Evolutionary conservation across 1,140 invertebrate species (phyloP), one percentile per base, ranked within the genome.

Genomic region (Caerostris extrusa): DNA sequence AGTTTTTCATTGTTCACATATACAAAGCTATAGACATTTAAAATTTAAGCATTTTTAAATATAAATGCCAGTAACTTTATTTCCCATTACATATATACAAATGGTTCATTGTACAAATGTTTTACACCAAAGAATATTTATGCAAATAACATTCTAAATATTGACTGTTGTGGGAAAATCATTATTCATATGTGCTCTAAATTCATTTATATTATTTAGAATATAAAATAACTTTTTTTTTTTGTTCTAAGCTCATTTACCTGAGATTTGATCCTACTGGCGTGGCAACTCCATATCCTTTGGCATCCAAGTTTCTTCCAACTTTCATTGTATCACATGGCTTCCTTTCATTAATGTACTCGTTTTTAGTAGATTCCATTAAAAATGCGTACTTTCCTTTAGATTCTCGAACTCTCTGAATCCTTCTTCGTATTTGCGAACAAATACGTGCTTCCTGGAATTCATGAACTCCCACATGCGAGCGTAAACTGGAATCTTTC

Each of bases 401-500:
- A 88, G 98, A 98, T 90, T 97, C 97, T 86, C 98, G 96, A 34
- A 99, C 98, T 93, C 97, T 96, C 93, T 97, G 96, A 91, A 99
- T 98, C 3, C 98, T 95, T 98, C 98, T 92, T 98, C 97, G 95
- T 98, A 98, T 5, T 97, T 97, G 91, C 96, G 96, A 1, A 98
- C 98, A 95, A 98, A 98, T 34, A 98, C 98, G 95, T 98, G 97
- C 95, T 98, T 98, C 95, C 97, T 96, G 5, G 97, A 97, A 95
- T 97, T 98, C 98, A 99, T 99, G 95, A 98, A 99, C 95, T 98
- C 98, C 98, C 98, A 99, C 98, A 99, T 99, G 96, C 98, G 97
- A 95, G 97, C 97, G 96, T 99, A 99, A 3, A 98, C 97, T 69
- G 97, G 97, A 94, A 99, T 98, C 95, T 98, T 98, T 5, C 98